These are phyloP conservation scores for Hippocampus comes DNA, from an alignment of 2,113 vertebrate genomes.

Conservation along the genomic window DNA sequence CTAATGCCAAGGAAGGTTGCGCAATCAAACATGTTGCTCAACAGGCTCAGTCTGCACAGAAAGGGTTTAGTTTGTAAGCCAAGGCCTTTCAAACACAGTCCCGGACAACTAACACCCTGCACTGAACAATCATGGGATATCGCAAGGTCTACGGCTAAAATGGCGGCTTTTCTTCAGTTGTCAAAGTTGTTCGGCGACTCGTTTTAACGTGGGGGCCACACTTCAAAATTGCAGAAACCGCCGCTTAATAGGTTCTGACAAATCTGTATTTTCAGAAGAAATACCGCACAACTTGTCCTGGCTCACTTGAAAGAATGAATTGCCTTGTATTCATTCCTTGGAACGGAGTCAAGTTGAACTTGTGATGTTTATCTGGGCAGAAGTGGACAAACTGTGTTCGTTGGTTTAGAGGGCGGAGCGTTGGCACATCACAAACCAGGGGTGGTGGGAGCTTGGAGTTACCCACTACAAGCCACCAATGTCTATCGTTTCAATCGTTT, in stretches of 20 bases:
- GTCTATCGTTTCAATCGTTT: too few species aligned
- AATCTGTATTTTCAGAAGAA: constrained; percentile 13
- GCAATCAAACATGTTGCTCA: constrained; percentile 65
- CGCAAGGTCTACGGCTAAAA: background rate
- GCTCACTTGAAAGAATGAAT: constrained; percentile 20
- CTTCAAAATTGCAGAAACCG: background rate
- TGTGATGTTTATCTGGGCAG: constrained; percentile 47
- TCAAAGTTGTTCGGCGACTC: background rate
- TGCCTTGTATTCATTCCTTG: constrained; percentile 20
- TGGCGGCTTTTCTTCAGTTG: background rate
- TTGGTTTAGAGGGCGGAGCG: constrained; percentile 25
- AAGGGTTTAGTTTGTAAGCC: constrained; percentile 55
- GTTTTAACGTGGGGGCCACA: constrained; percentile 10
- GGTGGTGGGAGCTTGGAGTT: constrained; percentile 17
- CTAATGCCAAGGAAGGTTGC: constrained; percentile 46
- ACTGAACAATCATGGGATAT: constrained; percentile 17
- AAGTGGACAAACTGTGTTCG: constrained; percentile 8
- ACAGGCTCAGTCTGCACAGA: constrained; percentile 59
- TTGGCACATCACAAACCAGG: constrained; percentile 8
- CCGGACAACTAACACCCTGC: constrained; percentile 20
- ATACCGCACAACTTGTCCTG: constrained; percentile 12
- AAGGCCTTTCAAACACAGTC: constrained; percentile 44
- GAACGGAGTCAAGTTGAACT: constrained; percentile 38
- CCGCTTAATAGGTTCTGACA: constrained; percentile 22
- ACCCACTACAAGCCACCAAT: constrained; percentile 3